Percentiles rank a stretch among this genome's conserved stretches.
phyloP scores from a whole-genome alignment of 2,113 vertebrate genomes.

The Scomber japonicus region DNA sequence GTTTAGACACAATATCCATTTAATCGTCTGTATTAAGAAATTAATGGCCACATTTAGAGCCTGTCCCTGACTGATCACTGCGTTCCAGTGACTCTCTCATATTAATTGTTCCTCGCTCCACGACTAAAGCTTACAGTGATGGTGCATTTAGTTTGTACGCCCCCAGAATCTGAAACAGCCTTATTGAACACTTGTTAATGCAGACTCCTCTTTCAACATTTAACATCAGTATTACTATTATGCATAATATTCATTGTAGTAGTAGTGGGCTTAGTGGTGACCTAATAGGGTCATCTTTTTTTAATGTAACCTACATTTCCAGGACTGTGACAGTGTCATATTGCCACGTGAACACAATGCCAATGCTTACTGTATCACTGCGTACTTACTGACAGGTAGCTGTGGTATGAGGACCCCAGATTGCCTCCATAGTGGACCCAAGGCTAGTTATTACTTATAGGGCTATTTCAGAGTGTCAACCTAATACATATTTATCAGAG shows the following conservation, averaged over 20 bases:
- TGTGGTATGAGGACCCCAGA: too few relatives aligned
- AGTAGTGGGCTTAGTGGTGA: neutral
- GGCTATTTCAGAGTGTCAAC: neutral
- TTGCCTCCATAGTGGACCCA: too few relatives aligned
- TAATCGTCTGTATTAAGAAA: constrained; percentile 2
- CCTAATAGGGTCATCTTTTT: neutral
- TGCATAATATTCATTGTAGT: neutral
- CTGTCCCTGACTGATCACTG: constrained; percentile 6
- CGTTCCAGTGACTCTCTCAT: constrained; percentile 27
- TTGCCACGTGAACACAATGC: neutral
- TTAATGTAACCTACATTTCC: neutral
- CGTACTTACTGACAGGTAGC: neutral
- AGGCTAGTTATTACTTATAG: too few relatives aligned
- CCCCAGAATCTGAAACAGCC: constrained; percentile 30
- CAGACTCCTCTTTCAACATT: neutral
- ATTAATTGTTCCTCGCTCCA: constrained; percentile 18
- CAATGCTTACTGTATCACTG: neutral
- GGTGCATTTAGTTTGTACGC: constrained; percentile 42
- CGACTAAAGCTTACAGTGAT: constrained; percentile 25
- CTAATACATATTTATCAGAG: neutral
- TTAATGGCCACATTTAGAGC: constrained; percentile 9
- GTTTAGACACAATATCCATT: constrained; percentile 3
- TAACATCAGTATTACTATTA: neutral
- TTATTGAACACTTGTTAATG: neutral
- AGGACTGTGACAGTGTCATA: neutral